A percentile compares a stretch with the other conserved stretches of the same genome.
These are phyloP conservation scores for Pteronura brasiliensis DNA, from an alignment of 2,113 vertebrate species.

Conservation along the genomic window DNA sequence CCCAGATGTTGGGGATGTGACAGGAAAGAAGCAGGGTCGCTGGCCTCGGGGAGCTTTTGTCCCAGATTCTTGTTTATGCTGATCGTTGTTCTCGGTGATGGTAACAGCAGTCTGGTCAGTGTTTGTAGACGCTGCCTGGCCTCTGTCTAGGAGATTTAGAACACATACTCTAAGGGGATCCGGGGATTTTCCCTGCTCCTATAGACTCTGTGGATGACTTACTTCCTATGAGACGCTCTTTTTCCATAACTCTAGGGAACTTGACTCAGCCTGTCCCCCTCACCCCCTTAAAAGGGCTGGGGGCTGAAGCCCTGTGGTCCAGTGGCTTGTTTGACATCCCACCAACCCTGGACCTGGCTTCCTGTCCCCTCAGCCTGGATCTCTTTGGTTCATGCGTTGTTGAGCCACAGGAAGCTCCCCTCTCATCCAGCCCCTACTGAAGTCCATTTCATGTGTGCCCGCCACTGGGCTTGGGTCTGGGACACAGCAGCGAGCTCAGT, in stretches of 20 bases:
- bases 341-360: not conserved
- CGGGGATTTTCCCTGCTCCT: not conserved
- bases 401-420: not conserved
- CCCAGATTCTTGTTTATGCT: not conserved
- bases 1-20: not conserved
- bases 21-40: not conserved
- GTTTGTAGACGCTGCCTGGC: not conserved
- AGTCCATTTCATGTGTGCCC: not conserved
- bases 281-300: no score
- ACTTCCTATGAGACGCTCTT: not conserved
- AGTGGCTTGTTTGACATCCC: not conserved
- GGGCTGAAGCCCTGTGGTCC: not conserved
- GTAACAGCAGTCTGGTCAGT: not conserved
- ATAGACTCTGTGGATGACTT: not conserved
- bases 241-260: not conserved
- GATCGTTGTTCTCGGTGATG: not conserved
- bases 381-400: not conserved
- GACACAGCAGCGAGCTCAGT: not conserved
- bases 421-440: not conserved
- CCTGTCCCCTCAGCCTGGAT: not conserved
- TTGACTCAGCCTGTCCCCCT: not conserved
- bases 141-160: not conserved
- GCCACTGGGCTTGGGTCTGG: not conserved
- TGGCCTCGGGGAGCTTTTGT: not conserved
- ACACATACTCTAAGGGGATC: not conserved